Evolutionary conservation across 2,113 vertebrate species (phyloP).

Genomic region (human (Homo sapiens)): DNA sequence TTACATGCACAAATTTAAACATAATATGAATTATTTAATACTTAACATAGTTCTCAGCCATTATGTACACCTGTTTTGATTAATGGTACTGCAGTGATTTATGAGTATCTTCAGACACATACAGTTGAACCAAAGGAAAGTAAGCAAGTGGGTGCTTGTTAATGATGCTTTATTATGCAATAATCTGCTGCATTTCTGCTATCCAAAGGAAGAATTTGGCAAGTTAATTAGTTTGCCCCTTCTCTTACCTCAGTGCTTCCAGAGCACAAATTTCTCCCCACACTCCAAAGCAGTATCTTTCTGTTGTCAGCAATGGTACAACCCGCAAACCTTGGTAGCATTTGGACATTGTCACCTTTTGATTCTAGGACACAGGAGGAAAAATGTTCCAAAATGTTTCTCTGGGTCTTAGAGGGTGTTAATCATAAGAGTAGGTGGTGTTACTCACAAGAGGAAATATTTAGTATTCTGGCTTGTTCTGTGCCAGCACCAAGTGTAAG

Average conservation of each 20-base stretch:
- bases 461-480: background rate
- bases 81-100: background rate
- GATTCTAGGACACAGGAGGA: background rate
- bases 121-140: background rate
- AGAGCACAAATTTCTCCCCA: background rate
- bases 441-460: background rate
- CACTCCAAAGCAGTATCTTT: background rate
- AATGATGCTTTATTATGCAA: background rate
- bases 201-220: background rate
- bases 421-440: background rate
- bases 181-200: background rate
- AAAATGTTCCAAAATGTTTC: background rate
- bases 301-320: background rate
- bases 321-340: background rate
- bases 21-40: background rate
- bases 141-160: background rate
- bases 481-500: background rate
- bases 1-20: background rate
- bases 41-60: background rate
- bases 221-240: background rate
- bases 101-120: background rate
- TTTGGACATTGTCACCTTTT: background rate
- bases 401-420: background rate
- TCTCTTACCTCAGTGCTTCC: background rate
- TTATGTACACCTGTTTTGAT: background rate